Conservation (phyloP, 2,797 vertebrate species). For the Neosilurus mollespiculum region DNA sequence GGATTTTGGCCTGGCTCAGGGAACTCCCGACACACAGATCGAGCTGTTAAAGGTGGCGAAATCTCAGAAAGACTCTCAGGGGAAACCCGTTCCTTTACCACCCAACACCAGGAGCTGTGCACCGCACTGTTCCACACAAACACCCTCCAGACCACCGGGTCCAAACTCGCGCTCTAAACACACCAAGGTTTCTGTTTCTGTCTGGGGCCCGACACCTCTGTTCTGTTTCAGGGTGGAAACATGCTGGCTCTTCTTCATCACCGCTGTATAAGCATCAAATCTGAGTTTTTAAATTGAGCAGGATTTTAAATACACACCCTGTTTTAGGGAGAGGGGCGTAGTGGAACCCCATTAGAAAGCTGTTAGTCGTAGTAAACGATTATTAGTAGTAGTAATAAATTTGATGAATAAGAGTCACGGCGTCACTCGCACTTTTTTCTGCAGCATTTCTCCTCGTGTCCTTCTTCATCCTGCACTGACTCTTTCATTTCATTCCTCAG, state of each 20-base stretch:
- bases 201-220: not conserved
- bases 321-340: not conserved
- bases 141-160: constrained; percentile 75
- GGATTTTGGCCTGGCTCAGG: constrained; percentile 97
- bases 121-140: constrained; percentile 72
- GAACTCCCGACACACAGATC: constrained; percentile 88
- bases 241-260: not conserved
- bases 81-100: constrained; percentile 61
- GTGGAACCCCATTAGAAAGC: no score
- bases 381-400: not conserved
- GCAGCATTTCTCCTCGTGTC: not conserved
- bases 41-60: constrained; percentile 88
- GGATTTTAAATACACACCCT: not conserved
- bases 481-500: constrained; percentile 68
- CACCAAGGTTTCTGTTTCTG: constrained; percentile 81
- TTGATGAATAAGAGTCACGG: not conserved
- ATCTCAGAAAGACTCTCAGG: constrained; percentile 71
- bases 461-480: no score
- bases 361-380: no score
- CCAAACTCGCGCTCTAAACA: constrained; percentile 75
- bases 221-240: not conserved
- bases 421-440: not conserved
- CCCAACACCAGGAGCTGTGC: constrained; percentile 59
- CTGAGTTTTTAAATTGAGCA: not conserved
- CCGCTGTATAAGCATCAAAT: not conserved